Evolutionary conservation across 2,888 invertebrate species (phyloP), one percentile per base, ranked within the genome.

Genomic region (Cremastobaeus sp.): DNA sequence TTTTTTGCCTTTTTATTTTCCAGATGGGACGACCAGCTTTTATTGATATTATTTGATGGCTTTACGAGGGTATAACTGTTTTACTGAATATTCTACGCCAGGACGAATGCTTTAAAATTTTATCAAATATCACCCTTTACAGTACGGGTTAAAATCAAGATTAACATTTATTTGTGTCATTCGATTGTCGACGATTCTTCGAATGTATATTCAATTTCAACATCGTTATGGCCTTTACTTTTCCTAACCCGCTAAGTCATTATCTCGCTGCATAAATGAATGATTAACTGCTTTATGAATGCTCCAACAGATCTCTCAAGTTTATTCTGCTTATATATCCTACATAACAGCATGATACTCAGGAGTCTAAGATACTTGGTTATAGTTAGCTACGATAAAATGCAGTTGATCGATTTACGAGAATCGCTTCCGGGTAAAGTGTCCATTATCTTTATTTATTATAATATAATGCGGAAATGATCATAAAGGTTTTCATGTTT

Each of bases 21-120:
- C 9, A 11, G 9, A 8, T 32, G 14, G 8, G 15, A 11, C 3
- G 28, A 14, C n/a, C 6, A 39, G 5, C 39, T 52, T 52, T 34
- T 64, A 35, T 35, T 64, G 64, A 64, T 64, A 64, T 43, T 52
- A 45, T 54, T 43, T 35, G 35, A 55, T 54, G 18, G 55, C 18
- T 55, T 66, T 55, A 66, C 17, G 48, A 17, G 34, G 37, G 12
- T 48, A 48, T 66, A 66, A 66, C 66, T 41, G 39, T 48, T 57
- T 8, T 6, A 12, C 12, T 48, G 35, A 50, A 57, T 50, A 57
- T 50, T 25, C 30, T 21, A 34, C 8, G 52, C 25, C 21, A 21
- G 34, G 34, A 34, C 8, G 18, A 30, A 12, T 35, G 28, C 28
- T 64, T 64, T 30, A 54, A 18, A 57, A 35, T 57, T 66, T 66